phyloP scores from a whole-genome alignment of 2,797 vertebrate genomes.

The Tiaroga cobitis region DNA sequence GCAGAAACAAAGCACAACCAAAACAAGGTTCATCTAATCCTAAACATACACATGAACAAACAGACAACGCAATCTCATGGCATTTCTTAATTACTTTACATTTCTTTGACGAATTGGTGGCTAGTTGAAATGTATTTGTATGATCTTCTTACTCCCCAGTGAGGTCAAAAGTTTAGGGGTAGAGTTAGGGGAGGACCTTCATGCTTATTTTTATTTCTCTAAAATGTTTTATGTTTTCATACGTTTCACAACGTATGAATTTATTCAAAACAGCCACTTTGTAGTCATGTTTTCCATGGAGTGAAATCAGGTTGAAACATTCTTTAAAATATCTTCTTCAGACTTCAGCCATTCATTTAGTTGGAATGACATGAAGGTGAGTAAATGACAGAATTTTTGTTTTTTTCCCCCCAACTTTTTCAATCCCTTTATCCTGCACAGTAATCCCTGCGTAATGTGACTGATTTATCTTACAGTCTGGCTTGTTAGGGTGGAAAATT shows the following conservation, averaged over 20 bases:
- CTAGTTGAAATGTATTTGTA: neutral
- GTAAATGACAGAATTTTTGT: neutral
- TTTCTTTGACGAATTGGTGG: neutral
- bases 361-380: neutral
- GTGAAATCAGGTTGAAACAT: neutral
- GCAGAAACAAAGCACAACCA: neutral
- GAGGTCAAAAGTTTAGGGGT: neutral
- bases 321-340: neutral
- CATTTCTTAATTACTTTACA: neutral
- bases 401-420: too few relatives aligned
- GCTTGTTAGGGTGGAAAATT: neutral
- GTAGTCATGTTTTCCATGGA: too few relatives aligned
- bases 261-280: neutral
- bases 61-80: neutral
- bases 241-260: neutral
- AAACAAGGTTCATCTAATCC: neutral
- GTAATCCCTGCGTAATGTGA: neutral
- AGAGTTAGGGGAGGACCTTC: neutral
- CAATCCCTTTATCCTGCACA: too few relatives aligned
- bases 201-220: neutral
- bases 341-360: neutral
- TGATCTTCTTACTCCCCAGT: neutral
- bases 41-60: neutral
- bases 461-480: neutral
- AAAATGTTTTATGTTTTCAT: neutral